A percentile compares a stretch with the other conserved stretches of the same genome.
These are phyloP conservation scores for Ypsolopha sequella DNA, from an alignment of 2,888 invertebrate genomes.

Conservation along the genomic window DNA sequence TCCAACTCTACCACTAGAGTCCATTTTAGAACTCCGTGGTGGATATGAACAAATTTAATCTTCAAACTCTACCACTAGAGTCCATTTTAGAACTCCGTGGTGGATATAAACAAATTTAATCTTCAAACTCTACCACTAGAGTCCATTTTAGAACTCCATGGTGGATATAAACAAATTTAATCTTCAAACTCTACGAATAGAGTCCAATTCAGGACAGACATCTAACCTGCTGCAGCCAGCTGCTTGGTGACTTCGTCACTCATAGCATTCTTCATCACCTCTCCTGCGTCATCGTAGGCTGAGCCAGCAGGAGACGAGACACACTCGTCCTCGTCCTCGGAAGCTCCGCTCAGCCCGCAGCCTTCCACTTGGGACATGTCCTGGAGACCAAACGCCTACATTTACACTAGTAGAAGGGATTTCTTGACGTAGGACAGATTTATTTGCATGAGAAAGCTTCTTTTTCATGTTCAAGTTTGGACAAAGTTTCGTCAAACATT, in stretches of 20 bases:
- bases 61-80: background rate
- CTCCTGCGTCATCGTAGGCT: conserved; percentile 82
- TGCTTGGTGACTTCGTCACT: conserved; percentile 97
- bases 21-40: background rate
- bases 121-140: too few relatives aligned
- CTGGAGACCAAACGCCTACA: conserved; percentile 19
- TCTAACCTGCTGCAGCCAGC: conserved; percentile 91
- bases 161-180: too few relatives aligned
- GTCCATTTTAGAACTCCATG: too few relatives aligned
- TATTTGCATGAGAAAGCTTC: too few relatives aligned
- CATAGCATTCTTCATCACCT: conserved; percentile 87
- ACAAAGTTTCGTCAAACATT: too few relatives aligned
- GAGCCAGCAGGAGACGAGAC: conserved; percentile 85
- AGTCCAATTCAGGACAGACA: background rate
- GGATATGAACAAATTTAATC: too few relatives aligned
- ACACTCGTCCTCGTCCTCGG: conserved; percentile 86
- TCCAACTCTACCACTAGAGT: background rate
- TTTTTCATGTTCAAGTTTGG: too few relatives aligned
- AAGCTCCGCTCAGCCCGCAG: conserved; percentile 69
- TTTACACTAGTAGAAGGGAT: background rate
- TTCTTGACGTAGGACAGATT: background rate
- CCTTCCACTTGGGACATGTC: conserved; percentile 64
- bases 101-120: too few relatives aligned
- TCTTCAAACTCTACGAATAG: too few relatives aligned
- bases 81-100: background rate